Evolutionary conservation across 2,113 vertebrate species (phyloP), one percentile per base, ranked within the genome.

Genomic region (Cranoglanis bouderius): DNA sequence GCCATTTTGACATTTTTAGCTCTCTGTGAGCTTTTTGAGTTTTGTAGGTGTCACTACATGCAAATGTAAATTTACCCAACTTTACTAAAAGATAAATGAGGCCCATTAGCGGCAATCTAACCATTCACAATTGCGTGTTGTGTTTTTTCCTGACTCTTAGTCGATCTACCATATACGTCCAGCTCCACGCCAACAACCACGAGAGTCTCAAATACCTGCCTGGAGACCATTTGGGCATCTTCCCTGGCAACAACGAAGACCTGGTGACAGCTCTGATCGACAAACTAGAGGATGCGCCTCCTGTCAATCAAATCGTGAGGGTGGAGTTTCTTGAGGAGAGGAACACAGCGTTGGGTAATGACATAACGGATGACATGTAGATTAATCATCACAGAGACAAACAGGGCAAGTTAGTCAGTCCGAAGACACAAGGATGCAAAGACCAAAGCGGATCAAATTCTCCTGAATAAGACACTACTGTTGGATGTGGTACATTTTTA

Each of bases 301-400:
- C 97, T 0, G 94, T 96, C 94, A 98, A 99, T 95, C 98, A 99
- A 91, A 95, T 97, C n/a, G 95, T 99, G 86, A 99, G 96, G 89
- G 96, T 99, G 94, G 98, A 99, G 92, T 96, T 99, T 92, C 94
- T 99, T 91, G 98, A 98, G 86, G 98, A 99, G 92, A 96, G 97
- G 93, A 99, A 87, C 94, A 99, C 98, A 0, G 98, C 98, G 67
- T 91, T 99, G 88, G 98, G 98, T 99, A 95, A 26, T 90, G 88
- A 40, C 63, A 18, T 24, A 32, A 6, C 5, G 32, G 21, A 49
- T 77, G 46, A 49, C 46, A 8, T 80, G 29, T 46, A 9, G 70
- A 32, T 59, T 53, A 1, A 9, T 38, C 8, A 24, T 59, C n/a
- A 24, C 18, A 53, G 2, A 59, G 7, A 55, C n/a, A 81, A 81